Evolutionary conservation across 2,797 vertebrate species (phyloP).

Genomic region (Labroides dimidiatus): DNA sequence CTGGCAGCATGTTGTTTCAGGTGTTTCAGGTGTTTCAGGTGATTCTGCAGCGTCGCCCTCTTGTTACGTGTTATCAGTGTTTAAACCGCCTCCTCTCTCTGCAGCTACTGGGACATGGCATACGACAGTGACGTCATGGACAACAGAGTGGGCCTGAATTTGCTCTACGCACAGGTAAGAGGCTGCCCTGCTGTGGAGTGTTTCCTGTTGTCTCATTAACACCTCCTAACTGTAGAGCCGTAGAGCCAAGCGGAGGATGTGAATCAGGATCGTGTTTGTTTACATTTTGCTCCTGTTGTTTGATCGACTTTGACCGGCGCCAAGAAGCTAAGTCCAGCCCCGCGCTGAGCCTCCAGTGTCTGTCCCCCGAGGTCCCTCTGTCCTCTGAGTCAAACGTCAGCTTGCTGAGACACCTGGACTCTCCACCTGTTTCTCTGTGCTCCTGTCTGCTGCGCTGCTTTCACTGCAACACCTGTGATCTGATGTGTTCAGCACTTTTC

Average conservation of each 20-base stretch:
- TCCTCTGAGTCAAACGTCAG: slow-evolving; percentile 39
- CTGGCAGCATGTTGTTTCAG: no score
- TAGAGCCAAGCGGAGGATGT: slow-evolving; percentile 15
- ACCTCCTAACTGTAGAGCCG: not conserved
- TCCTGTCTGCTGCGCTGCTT: slow-evolving; percentile 41
- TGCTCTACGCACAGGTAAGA: slow-evolving; percentile 95
- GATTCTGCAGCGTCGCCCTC: no score
- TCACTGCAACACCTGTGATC: slow-evolving; percentile 13
- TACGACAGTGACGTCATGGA: slow-evolving; percentile 97
- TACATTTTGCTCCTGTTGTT: slow-evolving; percentile 20
- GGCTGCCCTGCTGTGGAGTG: not conserved
- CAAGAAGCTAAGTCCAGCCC: slow-evolving; percentile 27
- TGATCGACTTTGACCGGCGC: slow-evolving; percentile 9
- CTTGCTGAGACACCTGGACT: slow-evolving; percentile 40
- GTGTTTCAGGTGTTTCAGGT: no score
- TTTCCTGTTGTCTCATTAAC: not conserved
- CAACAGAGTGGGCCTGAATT: slow-evolving; percentile 92
- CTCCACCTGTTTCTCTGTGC: slow-evolving; percentile 29
- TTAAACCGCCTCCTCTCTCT: slow-evolving; percentile 18
- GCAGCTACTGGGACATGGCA: slow-evolving; percentile 96
- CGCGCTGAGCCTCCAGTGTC: slow-evolving; percentile 13
- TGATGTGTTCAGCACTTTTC: slow-evolving; percentile 43
- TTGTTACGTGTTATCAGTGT: not conserved
- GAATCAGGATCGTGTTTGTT: slow-evolving; percentile 22
- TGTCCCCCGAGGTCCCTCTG: slow-evolving; percentile 7